A percentile compares a stretch with the other conserved stretches of the same genome.
These are phyloP conservation scores for Dryomyza anilis DNA, from an alignment of 2,888 invertebrate genomes.

Conservation along the genomic window DNA sequence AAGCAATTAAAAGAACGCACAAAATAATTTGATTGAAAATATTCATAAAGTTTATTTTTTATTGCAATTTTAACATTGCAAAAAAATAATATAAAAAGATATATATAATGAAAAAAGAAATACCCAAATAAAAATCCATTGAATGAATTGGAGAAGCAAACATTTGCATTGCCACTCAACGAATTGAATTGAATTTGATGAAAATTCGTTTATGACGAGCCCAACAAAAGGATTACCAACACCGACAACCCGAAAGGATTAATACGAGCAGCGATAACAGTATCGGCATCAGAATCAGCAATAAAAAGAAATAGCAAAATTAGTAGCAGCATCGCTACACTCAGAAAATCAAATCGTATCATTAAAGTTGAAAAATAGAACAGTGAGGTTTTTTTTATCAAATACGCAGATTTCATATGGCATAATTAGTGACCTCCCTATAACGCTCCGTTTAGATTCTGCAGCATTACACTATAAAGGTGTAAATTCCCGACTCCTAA, in stretches of 20 bases:
- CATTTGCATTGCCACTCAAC: neutral
- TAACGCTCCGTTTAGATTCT: too few relatives aligned
- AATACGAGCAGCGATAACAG: neutral
- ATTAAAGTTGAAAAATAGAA: neutral
- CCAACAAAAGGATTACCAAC: conserved; percentile 1
- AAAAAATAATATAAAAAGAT: neutral
- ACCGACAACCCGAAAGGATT: neutral
- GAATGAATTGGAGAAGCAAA: neutral
- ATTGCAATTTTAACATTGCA: neutral
- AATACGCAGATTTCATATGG: neutral
- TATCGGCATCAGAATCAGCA: neutral
- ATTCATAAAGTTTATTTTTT: neutral
- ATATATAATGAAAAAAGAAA: too few relatives aligned
- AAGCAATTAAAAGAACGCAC: too few relatives aligned
- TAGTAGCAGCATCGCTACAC: neutral
- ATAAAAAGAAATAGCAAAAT: too few relatives aligned
- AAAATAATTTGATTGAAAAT: neutral
- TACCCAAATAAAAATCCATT: too few relatives aligned
- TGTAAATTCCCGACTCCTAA: too few relatives aligned
- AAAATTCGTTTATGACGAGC: neutral
- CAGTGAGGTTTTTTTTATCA: neutral
- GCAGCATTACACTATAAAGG: too few relatives aligned
- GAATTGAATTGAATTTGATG: neutral
- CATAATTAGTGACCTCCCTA: too few relatives aligned
- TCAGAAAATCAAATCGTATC: neutral